phyloP scores from a whole-genome alignment of 2,797 vertebrate genomes.

The Cirrhinus molitorella region DNA sequence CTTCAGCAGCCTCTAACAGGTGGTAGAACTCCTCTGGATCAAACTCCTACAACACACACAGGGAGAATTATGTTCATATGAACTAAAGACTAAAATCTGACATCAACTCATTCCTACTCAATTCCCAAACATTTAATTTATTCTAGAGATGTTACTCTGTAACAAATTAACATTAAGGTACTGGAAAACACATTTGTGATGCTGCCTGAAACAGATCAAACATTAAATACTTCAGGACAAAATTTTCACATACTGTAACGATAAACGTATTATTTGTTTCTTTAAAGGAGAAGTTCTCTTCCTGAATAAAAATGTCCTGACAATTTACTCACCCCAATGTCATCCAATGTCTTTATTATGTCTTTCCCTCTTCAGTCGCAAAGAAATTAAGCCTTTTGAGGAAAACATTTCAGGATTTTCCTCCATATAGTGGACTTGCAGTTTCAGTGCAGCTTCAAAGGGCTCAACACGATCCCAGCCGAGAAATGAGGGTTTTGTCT shows the following conservation, averaged over 20 bases:
- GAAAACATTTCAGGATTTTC: too few species aligned
- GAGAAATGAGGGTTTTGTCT: too few species aligned
- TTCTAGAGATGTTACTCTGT: not conserved
- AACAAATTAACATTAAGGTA: not conserved
- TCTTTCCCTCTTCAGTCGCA: too few species aligned
- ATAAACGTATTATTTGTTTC: not conserved
- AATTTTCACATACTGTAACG: not conserved
- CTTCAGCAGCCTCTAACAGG: slow-evolving; percentile 94
- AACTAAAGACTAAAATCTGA: not conserved
- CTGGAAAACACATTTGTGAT: not conserved
- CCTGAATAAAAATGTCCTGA: too few species aligned
- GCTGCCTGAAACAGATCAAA: not conserved
- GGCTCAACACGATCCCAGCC: too few species aligned
- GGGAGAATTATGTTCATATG: slow-evolving; percentile 1
- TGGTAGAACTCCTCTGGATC: slow-evolving; percentile 98
- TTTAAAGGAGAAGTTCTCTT: not conserved
- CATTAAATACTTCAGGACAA: not conserved
- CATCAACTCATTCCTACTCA: not conserved
- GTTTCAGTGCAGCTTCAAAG: too few species aligned
- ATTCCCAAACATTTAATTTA: not conserved
- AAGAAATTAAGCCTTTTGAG: too few species aligned
- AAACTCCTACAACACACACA: slow-evolving; percentile 84
- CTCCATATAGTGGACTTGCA: too few species aligned
- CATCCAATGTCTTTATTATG: too few species aligned
- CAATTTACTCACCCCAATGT: too few species aligned